Evolutionary conservation across 1,140 invertebrate genomes (phyloP).

Genomic region (Bombus confusus): DNA sequence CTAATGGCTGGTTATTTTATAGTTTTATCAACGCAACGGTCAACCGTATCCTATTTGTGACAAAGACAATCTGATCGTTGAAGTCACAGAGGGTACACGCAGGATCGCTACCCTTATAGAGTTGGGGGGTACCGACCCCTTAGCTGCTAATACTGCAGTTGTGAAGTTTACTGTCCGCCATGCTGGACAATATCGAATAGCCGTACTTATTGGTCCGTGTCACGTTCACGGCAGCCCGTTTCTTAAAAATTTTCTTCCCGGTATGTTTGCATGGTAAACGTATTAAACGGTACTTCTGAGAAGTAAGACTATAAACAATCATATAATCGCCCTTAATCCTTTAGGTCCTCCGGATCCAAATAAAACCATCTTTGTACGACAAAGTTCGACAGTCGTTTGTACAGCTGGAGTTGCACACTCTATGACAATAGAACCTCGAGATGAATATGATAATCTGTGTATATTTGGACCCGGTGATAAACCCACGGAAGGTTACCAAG

Average conservation of each 20-base stretch:
- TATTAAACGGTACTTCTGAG: not conserved
- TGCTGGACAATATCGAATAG: constrained; percentile 93
- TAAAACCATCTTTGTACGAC: constrained; percentile 92
- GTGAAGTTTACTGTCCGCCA: constrained; percentile 96
- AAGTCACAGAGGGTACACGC: constrained; percentile 91
- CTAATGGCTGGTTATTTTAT: constrained; percentile 52
- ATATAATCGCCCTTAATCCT: not conserved
- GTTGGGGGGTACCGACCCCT: constrained; percentile 91
- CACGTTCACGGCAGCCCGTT: constrained; percentile 88
- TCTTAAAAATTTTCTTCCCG: constrained; percentile 86
- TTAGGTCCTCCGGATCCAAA: constrained; percentile 91
- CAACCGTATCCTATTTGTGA: constrained; percentile 96
- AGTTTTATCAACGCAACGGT: constrained; percentile 96
- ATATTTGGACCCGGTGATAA: constrained; percentile 85
- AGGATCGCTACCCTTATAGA: constrained; percentile 93
- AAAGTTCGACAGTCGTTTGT: constrained; percentile 93
- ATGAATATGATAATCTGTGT: constrained; percentile 94
- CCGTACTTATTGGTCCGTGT: constrained; percentile 89
- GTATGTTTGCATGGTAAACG: constrained; percentile 73
- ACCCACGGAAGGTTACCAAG: constrained; percentile 85
- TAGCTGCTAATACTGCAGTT: constrained; percentile 91
- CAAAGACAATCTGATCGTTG: constrained; percentile 93
- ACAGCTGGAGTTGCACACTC: constrained; percentile 89
- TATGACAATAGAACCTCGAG: constrained; percentile 93
- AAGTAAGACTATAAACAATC: not conserved